Conservation (phyloP, 2,113 vertebrate species). For the Smithornis capensis region DNA sequence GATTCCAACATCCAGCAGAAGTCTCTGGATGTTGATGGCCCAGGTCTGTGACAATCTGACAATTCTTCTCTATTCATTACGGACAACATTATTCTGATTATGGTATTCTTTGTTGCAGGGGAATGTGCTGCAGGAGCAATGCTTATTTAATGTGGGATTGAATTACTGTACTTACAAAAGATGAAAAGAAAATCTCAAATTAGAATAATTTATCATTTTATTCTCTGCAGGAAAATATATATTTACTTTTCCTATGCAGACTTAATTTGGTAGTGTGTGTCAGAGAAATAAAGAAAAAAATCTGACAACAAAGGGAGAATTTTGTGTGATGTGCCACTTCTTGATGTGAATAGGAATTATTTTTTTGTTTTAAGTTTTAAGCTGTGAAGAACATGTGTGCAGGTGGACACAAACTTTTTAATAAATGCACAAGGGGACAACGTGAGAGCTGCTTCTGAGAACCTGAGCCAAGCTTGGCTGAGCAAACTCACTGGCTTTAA, state of each 20-base stretch:
- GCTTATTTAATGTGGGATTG: background rate
- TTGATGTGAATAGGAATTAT: background rate
- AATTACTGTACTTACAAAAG: background rate
- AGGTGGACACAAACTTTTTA: background rate
- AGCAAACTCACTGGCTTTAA: background rate
- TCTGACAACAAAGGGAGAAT: background rate
- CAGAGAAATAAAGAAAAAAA: background rate
- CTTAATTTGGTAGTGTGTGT: background rate
- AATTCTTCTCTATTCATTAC: background rate
- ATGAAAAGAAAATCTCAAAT: background rate
- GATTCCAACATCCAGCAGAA: background rate
- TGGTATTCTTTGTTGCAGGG: background rate
- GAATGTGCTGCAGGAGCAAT: background rate
- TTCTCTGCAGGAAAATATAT: background rate
- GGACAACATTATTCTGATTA: background rate
- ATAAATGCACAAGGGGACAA: background rate
- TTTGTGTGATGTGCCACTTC: background rate
- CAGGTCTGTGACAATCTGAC: background rate
- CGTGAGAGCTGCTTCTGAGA: background rate
- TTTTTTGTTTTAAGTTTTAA: background rate
- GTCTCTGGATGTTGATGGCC: background rate
- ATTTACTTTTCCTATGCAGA: background rate
- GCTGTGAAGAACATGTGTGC: background rate
- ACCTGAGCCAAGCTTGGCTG: conserved; percentile 1
- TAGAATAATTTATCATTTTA: background rate